Evolutionary conservation across 2,888 invertebrate genomes (phyloP).

Genomic region (Xanthorhoe designata): DNA sequence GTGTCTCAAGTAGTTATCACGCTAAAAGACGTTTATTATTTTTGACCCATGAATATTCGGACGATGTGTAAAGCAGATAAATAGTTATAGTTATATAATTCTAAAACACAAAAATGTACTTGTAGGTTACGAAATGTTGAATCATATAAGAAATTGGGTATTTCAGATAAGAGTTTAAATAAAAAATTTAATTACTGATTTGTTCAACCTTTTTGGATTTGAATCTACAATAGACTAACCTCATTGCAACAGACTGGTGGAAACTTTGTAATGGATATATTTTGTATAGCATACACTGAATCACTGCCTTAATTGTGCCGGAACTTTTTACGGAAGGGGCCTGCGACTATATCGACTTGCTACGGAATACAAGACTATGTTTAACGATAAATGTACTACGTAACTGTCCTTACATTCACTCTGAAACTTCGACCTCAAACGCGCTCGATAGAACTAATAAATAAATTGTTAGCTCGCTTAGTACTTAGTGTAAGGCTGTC

Average conservation of each 20-base stretch:
- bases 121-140: constrained; percentile 84
- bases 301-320: constrained; percentile 85
- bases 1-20: constrained; percentile 50
- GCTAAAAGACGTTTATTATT: constrained; percentile 59
- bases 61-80: constrained; percentile 75
- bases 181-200: constrained; percentile 74
- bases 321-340: constrained; percentile 67
- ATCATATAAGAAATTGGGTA: constrained; percentile 75
- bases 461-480: constrained; percentile 15
- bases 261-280: constrained; percentile 81
- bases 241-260: constrained; percentile 83
- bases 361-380: constrained; percentile 30
- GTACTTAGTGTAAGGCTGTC: constrained; percentile 17
- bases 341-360: constrained; percentile 58
- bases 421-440: constrained; percentile 13
- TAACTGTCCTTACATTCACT: constrained; percentile 5
- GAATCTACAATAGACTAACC: constrained; percentile 84
- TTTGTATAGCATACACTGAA: constrained; percentile 83
- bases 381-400: constrained; percentile 21
- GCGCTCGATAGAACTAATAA: constrained; percentile 9
- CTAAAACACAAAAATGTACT: constrained; percentile 81
- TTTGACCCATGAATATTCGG: constrained; percentile 78
- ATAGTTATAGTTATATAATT: constrained; percentile 78
- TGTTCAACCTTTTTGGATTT: constrained; percentile 84
- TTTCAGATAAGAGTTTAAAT: constrained; percentile 77